phyloP scores from a whole-genome alignment of 2,797 vertebrate species.

The Molothrus ater region DNA sequence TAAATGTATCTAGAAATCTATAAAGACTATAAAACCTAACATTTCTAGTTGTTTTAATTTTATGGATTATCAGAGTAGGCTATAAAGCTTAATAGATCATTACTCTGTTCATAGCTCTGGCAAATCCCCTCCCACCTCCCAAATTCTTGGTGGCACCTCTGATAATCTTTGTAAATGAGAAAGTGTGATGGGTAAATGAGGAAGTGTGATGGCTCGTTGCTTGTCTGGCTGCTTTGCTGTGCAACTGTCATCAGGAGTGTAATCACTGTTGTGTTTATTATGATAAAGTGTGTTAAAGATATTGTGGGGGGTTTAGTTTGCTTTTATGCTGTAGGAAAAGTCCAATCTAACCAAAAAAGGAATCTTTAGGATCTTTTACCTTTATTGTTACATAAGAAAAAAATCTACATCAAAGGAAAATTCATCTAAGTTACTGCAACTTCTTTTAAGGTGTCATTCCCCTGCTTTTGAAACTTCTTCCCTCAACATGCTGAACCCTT shows the following conservation, averaged over 20 bases:
- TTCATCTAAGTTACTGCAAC: not conserved
- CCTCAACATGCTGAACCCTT: not conserved
- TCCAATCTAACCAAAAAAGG: not conserved
- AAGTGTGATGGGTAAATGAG: not conserved
- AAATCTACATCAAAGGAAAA: not conserved
- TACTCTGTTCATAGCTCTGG: not conserved
- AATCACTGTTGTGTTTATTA: not conserved
- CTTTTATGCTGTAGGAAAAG: not conserved
- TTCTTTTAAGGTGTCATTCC: not conserved
- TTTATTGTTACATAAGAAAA: not conserved
- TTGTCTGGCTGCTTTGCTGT: not conserved
- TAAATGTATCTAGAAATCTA: not conserved
- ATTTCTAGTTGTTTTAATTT: not conserved
- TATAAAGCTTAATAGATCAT: not conserved
- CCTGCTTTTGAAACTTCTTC: not conserved
- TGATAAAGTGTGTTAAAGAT: not conserved
- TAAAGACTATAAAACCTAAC: not conserved
- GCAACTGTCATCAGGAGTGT: not conserved
- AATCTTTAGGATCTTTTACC: not conserved
- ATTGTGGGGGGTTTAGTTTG: not conserved
- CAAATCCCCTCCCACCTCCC: not conserved
- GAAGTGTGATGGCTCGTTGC: not conserved
- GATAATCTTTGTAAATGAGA: not conserved
- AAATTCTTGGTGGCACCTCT: not conserved
- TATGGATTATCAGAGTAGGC: not conserved